Evolutionary conservation across 2,113 vertebrate genomes (phyloP), one percentile per base, ranked within the genome.

Genomic region (Daubentonia madagascariensis): DNA sequence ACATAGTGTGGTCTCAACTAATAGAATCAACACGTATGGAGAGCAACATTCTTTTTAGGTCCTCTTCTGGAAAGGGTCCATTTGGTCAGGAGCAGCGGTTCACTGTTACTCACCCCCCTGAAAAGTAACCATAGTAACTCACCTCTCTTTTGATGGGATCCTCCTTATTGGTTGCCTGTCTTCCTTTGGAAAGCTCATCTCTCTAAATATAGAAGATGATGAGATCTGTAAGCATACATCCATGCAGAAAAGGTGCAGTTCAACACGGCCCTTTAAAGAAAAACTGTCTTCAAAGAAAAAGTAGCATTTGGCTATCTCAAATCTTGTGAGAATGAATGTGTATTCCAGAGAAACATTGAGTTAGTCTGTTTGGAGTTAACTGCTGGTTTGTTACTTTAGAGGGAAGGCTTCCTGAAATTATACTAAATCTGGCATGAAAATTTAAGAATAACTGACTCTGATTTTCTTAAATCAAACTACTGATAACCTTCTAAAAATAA

Each of bases 161-260:
- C 75, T 96, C 97, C 98, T 95, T 68, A 98, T 97, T 98, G 94
- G 96, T 48, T 89, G 93, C 96, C 95, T 59, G 40, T 97, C 97
- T 96, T 97, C 97, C 97, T 97, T 67, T 95, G 92, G 98, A 98
- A 98, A 98, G 98, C 98, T 91, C 97, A 98, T 97, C 96, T 93
- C 0, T 96, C 98, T 98, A 98, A 98, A 98, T 98, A 98, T 98
- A 98, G 98, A 96, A 94, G 97, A 97, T 98, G 98, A 98, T 98
- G 98, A 96, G 97, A 98, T 97, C 98, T 52, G 63, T 85, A 96
- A 98, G 97, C 97, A 90, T 93, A 90, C 65, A 97, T 94, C 92
- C 73, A 81, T 95, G 96, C 37, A 97, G 97, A 96, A 96, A 94
- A 91, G 96, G 95, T 97, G 95, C 96, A 70, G 87, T 94, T 78